Evolutionary conservation across 2,797 vertebrate species (phyloP), one percentile per base, ranked within the genome.

Genomic region (Takifugu ocellatus): DNA sequence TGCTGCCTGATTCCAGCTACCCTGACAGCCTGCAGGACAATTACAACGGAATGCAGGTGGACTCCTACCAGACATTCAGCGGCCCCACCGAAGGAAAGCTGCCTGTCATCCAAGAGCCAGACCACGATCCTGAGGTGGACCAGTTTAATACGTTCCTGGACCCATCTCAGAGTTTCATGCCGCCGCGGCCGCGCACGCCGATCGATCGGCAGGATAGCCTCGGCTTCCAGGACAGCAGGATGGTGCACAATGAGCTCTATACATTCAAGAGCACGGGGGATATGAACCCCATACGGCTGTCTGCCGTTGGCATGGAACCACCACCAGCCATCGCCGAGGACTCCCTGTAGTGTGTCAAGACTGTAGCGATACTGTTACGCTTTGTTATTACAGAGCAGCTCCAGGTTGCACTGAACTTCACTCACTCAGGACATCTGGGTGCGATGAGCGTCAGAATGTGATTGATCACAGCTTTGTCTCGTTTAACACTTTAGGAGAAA

Each of bases 31-130:
- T 73, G 2, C 66, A 67, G 0, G 89, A 68, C 79, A 72, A 39
- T 39, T 84, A 50, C 63, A 82, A 84, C 0, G 46, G 79, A 14
- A 84, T 88, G 1, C 93, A 91, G 77, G 78, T 91, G 25, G 95
- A 95, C 43, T 83, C 93, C 4, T 98, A 96, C 70, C 84, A 73
- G 5, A 92, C 93, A 1, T 98, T 96, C 63, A 87, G 86, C 1
- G 94, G 94, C 1, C 83, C 89, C 7, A 3, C 46, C 1, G 92
- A 91, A 0, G 62, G 67, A 16, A 16, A 43, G 1, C 89, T 92
- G 0, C 92, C 79, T 3, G 60, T 54, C 0, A 77, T 79, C 59
- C 63, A 54, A 1, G 86, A 88, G 50, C 68, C 77, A 0, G 79
- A 83, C 1, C 8, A 36, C 0, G 75, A 84, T 29, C 87, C 91